Conservation (phyloP, 2,888 invertebrate species). For the Drosophila maculinotata region DNA sequence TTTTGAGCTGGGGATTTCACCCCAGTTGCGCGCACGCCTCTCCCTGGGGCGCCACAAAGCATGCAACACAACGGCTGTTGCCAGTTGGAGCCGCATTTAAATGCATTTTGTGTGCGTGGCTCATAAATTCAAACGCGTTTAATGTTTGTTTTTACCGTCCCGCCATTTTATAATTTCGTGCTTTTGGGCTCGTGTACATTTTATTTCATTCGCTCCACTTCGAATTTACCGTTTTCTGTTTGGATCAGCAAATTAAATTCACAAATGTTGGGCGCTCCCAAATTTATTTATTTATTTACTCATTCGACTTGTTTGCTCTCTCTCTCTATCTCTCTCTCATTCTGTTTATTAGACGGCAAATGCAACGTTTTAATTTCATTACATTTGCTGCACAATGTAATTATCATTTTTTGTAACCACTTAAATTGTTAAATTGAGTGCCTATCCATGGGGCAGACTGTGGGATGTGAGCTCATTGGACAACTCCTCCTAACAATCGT, state of each 20-base stretch:
- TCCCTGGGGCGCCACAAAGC: constrained; percentile 40
- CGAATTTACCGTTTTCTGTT: constrained; percentile 47
- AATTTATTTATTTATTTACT: constrained; percentile 71
- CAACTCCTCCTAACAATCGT: not conserved
- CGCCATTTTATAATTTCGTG: constrained; percentile 54
- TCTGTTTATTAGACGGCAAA: constrained; percentile 51
- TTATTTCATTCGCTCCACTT: constrained; percentile 46
- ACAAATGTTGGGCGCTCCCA: constrained; percentile 46
- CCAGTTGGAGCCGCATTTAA: constrained; percentile 65
- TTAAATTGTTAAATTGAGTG: constrained; percentile 58
- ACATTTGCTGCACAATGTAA: constrained; percentile 57
- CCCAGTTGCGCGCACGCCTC: constrained; percentile 13
- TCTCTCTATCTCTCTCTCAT: not conserved
- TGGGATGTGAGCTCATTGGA: not conserved
- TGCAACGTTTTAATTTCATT: constrained; percentile 75
- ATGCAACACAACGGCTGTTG: constrained; percentile 46
- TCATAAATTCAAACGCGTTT: constrained; percentile 76
- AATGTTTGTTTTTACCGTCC: constrained; percentile 70
- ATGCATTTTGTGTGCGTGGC: constrained; percentile 74
- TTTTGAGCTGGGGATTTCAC: constrained; percentile 33
- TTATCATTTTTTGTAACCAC: constrained; percentile 42
- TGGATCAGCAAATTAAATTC: constrained; percentile 72
- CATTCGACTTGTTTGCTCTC: constrained; percentile 15
- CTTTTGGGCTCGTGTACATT: constrained; percentile 47
- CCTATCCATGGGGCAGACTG: not conserved